phyloP scores from a whole-genome alignment of 2,888 invertebrate genomes.

The Syrista parreyssii region DNA sequence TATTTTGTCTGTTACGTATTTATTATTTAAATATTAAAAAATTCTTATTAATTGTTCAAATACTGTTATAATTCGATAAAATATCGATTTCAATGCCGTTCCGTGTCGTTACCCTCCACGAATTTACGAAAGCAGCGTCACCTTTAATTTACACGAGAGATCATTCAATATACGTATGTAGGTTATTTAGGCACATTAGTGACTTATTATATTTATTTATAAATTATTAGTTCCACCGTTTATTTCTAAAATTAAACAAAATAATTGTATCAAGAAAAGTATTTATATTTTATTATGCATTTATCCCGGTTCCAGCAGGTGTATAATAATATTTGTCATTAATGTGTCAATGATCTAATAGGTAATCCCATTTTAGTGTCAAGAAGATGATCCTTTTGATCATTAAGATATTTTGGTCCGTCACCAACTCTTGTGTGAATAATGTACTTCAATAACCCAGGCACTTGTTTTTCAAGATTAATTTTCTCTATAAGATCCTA shows the following conservation, averaged over 20 bases:
- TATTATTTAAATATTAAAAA: neutral
- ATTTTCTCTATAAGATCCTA: slow-evolving; percentile 56
- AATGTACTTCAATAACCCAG: slow-evolving; percentile 80
- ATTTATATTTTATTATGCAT: neutral
- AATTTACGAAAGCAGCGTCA: neutral
- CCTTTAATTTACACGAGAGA: neutral
- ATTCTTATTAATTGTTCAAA: neutral
- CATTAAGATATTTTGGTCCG: slow-evolving; percentile 74
- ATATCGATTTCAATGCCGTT: neutral
- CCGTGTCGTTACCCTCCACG: neutral
- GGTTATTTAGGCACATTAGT: neutral
- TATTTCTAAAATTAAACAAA: neutral
- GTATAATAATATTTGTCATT: neutral
- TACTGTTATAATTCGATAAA: neutral
- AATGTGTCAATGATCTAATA: neutral
- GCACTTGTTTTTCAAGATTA: slow-evolving; percentile 61
- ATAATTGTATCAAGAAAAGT: neutral
- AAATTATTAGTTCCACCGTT: neutral
- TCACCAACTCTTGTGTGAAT: slow-evolving; percentile 86
- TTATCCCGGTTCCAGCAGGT: neutral
- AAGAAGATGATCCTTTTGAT: slow-evolving; percentile 68
- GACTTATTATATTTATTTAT: neutral
- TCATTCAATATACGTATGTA: neutral
- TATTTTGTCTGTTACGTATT: neutral
- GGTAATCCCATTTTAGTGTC: slow-evolving; percentile 42